Evolutionary conservation across 2,888 invertebrate species (phyloP), one percentile per base, ranked within the genome.

Genomic region (Hesperia comma): DNA sequence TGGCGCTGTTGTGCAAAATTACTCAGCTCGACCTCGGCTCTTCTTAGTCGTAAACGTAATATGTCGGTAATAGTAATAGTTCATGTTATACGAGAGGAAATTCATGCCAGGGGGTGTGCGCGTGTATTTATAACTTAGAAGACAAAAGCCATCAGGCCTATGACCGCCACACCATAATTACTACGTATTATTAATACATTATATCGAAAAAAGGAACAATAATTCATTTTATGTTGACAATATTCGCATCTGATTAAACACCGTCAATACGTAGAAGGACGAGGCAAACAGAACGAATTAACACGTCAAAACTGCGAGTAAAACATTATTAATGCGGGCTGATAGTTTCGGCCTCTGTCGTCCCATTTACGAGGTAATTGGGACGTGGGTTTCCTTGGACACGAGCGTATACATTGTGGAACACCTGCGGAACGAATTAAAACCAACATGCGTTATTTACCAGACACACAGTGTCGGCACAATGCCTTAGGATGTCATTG

Each of bases 201-300:
- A 37, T 37, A 37, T 12, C 37, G 37, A 8, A 8, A 12, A 8
- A 37, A 21, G 51, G 14, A 4, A 14, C 21, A 51, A 19, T 21
- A 51, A 51, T 14, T 10, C 21, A 10, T 51, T 12, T 6, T 46
- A 46, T 8, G 43, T 46, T 46, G 2, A 63, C 49, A 46, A 19
- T 63, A 32, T n/a, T 37, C 46, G 19, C 63, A 63, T 46, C 56
- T 63, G 63, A 49, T 21, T 21, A 43, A 63, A 56, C 46, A 63
- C 12, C 12, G 33, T 37, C 32, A 54, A 43, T 58, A 63, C 63
- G 63, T 40, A 37, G 37, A 37, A 33, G 33, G 40, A 43, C 26
- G 43, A 15, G n/a, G 15, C 43, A 43, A 43, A 63, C 33, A 40
- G 3, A 55, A 54, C 46, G 33, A 55, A 63, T 46, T 43, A 55